These are phyloP conservation scores for Salarias fasciatus DNA, from an alignment of 2,797 vertebrate genomes.

Conservation along the genomic window DNA sequence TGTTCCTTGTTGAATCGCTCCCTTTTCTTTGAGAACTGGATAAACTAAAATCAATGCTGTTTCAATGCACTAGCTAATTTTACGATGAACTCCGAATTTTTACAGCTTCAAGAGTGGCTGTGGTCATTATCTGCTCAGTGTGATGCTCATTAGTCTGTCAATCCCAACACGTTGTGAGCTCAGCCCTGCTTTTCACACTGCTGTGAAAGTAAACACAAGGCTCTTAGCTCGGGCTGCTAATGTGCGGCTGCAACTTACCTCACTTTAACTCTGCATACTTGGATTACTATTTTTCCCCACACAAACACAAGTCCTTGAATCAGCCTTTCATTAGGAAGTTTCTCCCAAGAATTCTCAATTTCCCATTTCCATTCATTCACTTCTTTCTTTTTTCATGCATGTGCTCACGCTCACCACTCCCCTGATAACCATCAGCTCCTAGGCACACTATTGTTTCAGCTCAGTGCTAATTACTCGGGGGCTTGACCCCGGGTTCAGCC, in stretches of 20 bases:
- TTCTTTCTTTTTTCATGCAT: conserved; percentile 24
- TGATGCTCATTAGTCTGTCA: conserved; percentile 67
- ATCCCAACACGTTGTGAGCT: conserved; percentile 57
- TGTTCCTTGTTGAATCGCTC: background rate
- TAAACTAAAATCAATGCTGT: no score
- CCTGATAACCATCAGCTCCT: conserved; percentile 73
- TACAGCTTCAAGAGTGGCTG: conserved; percentile 51
- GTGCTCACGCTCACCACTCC: conserved; percentile 25
- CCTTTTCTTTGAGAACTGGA: conserved; percentile 1
- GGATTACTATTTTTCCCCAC: background rate
- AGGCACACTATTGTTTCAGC: conserved; percentile 77
- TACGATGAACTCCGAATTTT: conserved; percentile 46
- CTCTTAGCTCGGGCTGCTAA: conserved; percentile 23
- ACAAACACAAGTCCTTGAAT: conserved; percentile 5
- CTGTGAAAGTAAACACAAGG: conserved; percentile 63
- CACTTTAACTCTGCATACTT: background rate
- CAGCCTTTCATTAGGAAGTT: background rate
- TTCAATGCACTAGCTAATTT: background rate
- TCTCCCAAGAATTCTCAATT: conserved; percentile 19
- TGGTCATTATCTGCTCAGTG: conserved; percentile 67
- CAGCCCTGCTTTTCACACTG: conserved; percentile 60
- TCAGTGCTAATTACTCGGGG: conserved; percentile 77
- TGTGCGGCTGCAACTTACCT: conserved; percentile 10
- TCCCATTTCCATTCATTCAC: conserved; percentile 29
- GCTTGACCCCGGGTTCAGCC: conserved; percentile 70